phyloP scores from a whole-genome alignment of 2,113 vertebrate genomes.

The Anoura caudifer region DNA sequence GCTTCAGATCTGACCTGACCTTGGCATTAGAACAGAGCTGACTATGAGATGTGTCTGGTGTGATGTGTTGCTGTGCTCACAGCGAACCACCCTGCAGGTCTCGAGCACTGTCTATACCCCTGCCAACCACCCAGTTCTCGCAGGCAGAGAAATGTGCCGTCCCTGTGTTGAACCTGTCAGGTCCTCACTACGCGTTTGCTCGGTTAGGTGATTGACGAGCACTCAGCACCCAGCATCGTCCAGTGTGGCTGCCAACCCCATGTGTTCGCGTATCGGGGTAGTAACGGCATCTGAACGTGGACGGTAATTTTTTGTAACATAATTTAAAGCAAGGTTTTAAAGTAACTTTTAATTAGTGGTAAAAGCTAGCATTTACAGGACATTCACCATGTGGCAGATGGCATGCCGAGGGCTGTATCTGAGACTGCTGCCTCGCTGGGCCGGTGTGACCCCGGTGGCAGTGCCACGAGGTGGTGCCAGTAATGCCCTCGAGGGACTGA shows the following conservation, averaged over 20 bases:
- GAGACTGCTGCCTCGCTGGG: background rate
- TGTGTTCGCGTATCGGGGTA: background rate
- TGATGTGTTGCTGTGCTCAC: background rate
- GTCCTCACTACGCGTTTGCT: background rate
- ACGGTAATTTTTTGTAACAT: background rate
- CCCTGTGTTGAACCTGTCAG: background rate
- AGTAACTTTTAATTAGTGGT: background rate
- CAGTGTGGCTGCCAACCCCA: background rate
- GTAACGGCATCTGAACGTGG: background rate
- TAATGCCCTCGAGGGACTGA: background rate
- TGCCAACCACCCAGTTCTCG: background rate
- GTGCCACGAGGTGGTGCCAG: background rate
- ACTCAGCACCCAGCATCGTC: background rate
- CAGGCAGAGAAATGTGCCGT: background rate
- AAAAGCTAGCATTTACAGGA: background rate
- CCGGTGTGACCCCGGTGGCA: background rate
- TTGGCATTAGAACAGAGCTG: background rate
- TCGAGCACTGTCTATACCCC: rapidly evolving
- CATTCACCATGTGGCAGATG: background rate
- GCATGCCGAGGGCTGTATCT: background rate
- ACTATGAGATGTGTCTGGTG: background rate
- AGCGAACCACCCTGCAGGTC: background rate
- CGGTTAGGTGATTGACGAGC: background rate
- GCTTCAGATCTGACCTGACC: background rate
- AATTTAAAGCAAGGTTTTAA: slow-evolving; percentile 19